Percentiles rank a stretch among this genome's conserved stretches.
phyloP scores from a whole-genome alignment of 2,113 vertebrate species.

The Dasyurus viverrinus region DNA sequence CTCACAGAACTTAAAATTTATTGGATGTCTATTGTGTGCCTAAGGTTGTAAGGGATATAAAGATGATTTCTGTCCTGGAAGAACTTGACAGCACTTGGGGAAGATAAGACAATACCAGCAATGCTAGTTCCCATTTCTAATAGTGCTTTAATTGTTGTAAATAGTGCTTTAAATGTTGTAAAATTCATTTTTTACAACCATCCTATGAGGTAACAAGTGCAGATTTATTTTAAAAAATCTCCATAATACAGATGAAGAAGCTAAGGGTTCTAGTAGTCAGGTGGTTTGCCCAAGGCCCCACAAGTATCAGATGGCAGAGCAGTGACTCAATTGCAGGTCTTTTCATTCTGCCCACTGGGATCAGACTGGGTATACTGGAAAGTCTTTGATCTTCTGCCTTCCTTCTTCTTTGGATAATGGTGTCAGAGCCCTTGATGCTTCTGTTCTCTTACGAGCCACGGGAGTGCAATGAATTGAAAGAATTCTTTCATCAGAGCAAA shows the following conservation, averaged over 20 bases:
- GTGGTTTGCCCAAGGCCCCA: background rate
- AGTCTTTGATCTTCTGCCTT: no score
- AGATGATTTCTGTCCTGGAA: background rate
- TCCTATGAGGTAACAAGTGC: background rate
- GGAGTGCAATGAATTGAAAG: no score
- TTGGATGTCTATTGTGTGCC: no score
- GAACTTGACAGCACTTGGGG: background rate
- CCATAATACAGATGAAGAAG: background rate
- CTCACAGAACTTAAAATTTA: background rate
- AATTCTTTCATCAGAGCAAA: no score
- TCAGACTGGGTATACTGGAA: background rate
- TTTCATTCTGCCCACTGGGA: background rate
- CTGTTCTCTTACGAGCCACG: no score
- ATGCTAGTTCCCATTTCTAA: background rate
- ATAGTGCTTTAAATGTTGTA: background rate
- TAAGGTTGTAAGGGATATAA: no score
- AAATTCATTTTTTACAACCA: background rate
- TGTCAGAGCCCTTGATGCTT: no score
- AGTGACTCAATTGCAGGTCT: background rate
- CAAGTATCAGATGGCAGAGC: background rate
- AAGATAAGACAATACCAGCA: background rate
- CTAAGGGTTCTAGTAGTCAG: background rate
- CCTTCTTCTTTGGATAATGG: no score
- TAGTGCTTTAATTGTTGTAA: background rate
- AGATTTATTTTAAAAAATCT: background rate